Evolutionary conservation across 2,797 vertebrate species (phyloP).

Genomic region (Manis pentadactyla): DNA sequence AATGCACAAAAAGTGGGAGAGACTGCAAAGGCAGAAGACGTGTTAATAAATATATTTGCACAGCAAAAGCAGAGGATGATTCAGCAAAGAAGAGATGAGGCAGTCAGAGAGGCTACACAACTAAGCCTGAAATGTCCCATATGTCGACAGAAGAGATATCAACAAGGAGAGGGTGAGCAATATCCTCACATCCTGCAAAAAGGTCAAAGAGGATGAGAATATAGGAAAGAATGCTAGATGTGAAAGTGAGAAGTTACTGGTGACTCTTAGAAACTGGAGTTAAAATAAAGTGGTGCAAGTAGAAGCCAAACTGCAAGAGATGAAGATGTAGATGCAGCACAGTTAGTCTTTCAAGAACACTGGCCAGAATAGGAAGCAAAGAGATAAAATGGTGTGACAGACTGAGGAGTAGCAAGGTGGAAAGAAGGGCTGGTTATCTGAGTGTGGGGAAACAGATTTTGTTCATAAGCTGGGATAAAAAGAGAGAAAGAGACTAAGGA

Average conservation of each 20-base stretch:
- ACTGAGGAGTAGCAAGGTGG: background rate
- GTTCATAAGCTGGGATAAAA: background rate
- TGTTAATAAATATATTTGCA: background rate
- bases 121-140: background rate
- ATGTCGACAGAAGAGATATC: background rate
- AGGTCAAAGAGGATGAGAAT: background rate
- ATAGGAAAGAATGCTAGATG: background rate
- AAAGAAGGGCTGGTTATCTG: background rate
- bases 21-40: background rate
- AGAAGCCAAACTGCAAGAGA: background rate
- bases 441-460: background rate
- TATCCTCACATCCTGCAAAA: background rate
- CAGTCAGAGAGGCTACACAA: background rate
- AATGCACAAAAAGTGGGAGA: background rate
- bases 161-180: background rate
- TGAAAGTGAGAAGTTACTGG: slow-evolving; percentile 12
- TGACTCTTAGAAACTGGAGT: background rate
- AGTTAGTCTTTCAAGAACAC: background rate
- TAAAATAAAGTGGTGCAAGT: background rate
- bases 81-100: background rate
- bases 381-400: background rate
- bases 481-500: background rate
- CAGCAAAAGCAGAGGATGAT: background rate
- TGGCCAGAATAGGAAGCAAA: background rate
- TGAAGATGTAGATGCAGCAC: background rate